A percentile compares a stretch with the other conserved stretches of the same genome.
Evolutionary conservation across 2,113 vertebrate species (phyloP).

Genomic region (Thamnophis sirtalis): DNA sequence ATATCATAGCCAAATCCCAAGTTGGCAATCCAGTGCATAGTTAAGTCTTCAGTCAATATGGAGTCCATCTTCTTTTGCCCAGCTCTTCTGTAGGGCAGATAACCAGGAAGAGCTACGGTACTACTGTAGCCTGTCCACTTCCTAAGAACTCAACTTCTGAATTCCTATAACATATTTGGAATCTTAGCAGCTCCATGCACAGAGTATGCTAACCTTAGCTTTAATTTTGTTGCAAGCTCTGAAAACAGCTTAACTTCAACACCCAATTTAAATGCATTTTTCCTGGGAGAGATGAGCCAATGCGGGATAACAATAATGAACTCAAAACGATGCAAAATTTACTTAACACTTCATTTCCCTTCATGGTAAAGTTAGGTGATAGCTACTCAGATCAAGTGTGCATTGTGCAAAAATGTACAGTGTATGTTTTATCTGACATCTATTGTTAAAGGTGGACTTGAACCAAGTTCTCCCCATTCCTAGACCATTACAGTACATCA

Average conservation of each 20-base stretch:
- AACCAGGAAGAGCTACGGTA: neutral
- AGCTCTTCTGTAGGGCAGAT: neutral
- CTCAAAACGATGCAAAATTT: neutral
- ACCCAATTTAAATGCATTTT: neutral
- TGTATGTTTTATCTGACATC: neutral
- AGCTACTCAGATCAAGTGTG: neutral
- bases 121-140: neutral
- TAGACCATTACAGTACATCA: neutral
- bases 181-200: neutral
- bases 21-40: neutral
- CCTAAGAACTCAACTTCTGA: neutral
- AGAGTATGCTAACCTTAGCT: neutral
- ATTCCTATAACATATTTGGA: neutral
- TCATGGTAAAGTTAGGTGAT: neutral
- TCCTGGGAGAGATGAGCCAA: neutral
- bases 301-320: neutral
- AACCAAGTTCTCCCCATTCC: neutral
- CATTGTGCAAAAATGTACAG: neutral
- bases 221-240: neutral
- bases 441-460: neutral
- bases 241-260: neutral
- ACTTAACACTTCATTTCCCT: neutral
- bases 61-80: neutral
- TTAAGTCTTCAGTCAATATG: neutral
- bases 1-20: neutral